These are phyloP conservation scores for Gerris buenoi DNA, from an alignment of 1,140 invertebrate genomes.

Conservation along the genomic window DNA sequence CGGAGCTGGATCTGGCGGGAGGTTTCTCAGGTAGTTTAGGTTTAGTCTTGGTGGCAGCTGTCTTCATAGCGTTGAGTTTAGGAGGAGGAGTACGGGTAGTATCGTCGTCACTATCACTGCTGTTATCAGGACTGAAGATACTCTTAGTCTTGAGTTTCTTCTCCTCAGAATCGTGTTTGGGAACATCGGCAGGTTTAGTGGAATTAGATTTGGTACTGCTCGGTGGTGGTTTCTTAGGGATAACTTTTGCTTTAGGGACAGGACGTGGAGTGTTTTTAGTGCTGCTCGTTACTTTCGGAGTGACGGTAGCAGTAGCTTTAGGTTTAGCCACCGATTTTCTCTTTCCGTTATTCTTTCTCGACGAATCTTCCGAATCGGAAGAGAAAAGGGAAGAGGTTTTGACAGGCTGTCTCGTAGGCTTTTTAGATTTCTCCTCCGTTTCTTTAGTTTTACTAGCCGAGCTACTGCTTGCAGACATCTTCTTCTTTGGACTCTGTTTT, in stretches of 20 bases:
- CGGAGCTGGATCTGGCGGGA: slow-evolving; percentile 30
- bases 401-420: slow-evolving; percentile 21
- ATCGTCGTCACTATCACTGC: slow-evolving; percentile 49
- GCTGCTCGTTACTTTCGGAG: slow-evolving; percentile 22
- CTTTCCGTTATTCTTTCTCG: slow-evolving; percentile 27
- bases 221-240: slow-evolving; percentile 10
- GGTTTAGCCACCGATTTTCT: slow-evolving; percentile 36
- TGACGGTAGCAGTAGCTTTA: slow-evolving; percentile 37
- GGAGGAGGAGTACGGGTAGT: slow-evolving; percentile 23
- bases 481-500: slow-evolving; percentile 20
- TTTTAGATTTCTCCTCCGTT: slow-evolving; percentile 30
- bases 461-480: background rate
- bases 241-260: slow-evolving; percentile 13
- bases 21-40: slow-evolving; percentile 24
- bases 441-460: slow-evolving; percentile 15
- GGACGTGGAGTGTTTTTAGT: slow-evolving; percentile 17
- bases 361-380: slow-evolving; percentile 25
- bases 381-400: slow-evolving; percentile 22
- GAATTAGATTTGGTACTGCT: slow-evolving; percentile 24
- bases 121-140: slow-evolving; percentile 67
- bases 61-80: slow-evolving; percentile 32
- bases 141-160: slow-evolving; percentile 56
- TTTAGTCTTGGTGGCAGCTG: slow-evolving; percentile 27
- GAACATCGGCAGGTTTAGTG: slow-evolving; percentile 28
- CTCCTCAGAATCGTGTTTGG: slow-evolving; percentile 26